phyloP scores from a whole-genome alignment of 2,888 invertebrate genomes.

The Andrena flavipes region DNA sequence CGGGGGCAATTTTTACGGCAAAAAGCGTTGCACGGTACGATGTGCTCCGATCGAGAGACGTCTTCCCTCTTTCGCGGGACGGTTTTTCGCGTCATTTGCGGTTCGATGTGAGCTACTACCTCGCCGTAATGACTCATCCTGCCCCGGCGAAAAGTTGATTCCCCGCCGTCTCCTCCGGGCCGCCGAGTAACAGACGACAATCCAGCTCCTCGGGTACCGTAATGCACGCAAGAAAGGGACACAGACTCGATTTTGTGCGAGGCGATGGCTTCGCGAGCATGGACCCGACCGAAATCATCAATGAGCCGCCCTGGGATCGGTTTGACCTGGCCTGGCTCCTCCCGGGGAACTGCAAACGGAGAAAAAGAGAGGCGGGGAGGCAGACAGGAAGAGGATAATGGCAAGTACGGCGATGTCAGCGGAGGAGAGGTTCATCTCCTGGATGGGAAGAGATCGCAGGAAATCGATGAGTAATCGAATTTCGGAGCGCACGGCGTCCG shows the following conservation, averaged over 20 bases:
- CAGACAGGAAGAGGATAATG: not conserved
- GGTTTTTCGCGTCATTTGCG: conserved; percentile 61
- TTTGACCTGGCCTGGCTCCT: conserved; percentile 30
- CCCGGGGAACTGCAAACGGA: not conserved
- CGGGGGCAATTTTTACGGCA: conserved; percentile 47
- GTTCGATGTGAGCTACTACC: conserved; percentile 51
- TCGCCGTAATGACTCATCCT: conserved; percentile 60
- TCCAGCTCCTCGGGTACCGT: conserved; percentile 65
- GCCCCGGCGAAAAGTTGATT: conserved; percentile 55
- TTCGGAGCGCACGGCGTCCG: no score
- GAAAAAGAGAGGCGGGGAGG: not conserved
- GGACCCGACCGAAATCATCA: conserved; percentile 67
- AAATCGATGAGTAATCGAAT: no score
- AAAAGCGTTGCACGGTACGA: conserved; percentile 40
- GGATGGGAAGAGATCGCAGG: no score
- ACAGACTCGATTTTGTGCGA: conserved; percentile 63
- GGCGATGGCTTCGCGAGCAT: conserved; percentile 39
- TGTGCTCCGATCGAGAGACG: conserved; percentile 39
- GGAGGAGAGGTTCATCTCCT: not conserved
- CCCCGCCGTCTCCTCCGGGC: conserved; percentile 35
- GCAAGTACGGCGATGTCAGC: no score
- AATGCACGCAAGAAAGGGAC: conserved; percentile 65
- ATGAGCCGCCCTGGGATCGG: conserved; percentile 59
- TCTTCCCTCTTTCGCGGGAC: conserved; percentile 29
- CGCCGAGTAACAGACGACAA: conserved; percentile 51